Conservation (phyloP, 1,140 invertebrate species). For the Ericerus pela region DNA sequence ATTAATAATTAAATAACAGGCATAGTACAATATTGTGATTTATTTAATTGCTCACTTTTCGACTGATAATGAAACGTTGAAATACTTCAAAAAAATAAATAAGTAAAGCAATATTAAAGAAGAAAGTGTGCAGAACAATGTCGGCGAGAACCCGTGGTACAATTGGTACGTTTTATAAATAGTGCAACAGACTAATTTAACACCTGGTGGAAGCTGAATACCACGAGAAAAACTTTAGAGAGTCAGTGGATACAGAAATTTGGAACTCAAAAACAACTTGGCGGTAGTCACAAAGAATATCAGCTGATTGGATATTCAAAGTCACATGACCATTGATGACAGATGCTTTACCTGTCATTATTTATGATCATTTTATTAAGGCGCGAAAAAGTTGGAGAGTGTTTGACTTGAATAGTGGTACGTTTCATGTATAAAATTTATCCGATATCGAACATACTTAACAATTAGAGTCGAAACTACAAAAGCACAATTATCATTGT, state of each 20-base stretch:
- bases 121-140: neutral
- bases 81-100: neutral
- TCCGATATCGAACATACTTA: too few relatives aligned
- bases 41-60: neutral
- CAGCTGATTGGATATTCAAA: neutral
- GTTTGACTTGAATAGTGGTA: too few relatives aligned
- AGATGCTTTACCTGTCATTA: slow-evolving; percentile 7
- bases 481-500: too few relatives aligned
- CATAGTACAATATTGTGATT: neutral
- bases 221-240: too few relatives aligned
- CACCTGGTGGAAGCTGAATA: neutral
- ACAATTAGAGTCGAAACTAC: too few relatives aligned
- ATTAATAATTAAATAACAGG: neutral
- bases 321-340: slow-evolving; percentile 1
- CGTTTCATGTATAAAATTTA: too few relatives aligned
- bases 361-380: neutral
- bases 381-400: slow-evolving; percentile 8
- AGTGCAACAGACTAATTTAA: neutral
- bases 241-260: neutral
- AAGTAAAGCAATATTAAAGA: neutral
- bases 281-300: slow-evolving; percentile 11
- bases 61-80: neutral
- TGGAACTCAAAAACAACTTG: slow-evolving; percentile 8
- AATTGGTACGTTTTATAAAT: neutral
- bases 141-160: neutral